A percentile compares a stretch with the other conserved stretches of the same genome.
Evolutionary conservation across 2,888 invertebrate genomes (phyloP).

Genomic region (Apomyelois bistriatella): DNA sequence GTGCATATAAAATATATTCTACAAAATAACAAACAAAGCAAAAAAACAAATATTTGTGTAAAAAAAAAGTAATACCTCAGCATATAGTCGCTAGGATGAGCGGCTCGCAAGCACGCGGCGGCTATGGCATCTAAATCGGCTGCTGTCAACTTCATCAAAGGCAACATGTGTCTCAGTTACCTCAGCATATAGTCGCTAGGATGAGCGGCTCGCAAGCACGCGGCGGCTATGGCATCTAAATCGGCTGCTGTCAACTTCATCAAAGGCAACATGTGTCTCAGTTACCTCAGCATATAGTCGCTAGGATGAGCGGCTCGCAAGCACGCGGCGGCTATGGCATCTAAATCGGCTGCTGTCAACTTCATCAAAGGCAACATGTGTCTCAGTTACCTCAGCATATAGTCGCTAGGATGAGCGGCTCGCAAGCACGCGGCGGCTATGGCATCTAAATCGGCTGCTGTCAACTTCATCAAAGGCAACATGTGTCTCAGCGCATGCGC

Average conservation of each 20-base stretch:
- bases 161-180: conserved; percentile 90
- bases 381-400: conserved; percentile 62
- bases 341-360: conserved; percentile 92
- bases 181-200: conserved; percentile 61
- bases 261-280: conserved; percentile 93
- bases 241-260: conserved; percentile 93
- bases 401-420: conserved; percentile 78
- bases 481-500: conserved; percentile 94
- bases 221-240: conserved; percentile 93
- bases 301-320: conserved; percentile 85
- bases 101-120: conserved; percentile 93
- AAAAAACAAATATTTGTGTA: too few relatives aligned
- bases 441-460: conserved; percentile 94
- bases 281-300: conserved; percentile 63
- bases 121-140: conserved; percentile 95
- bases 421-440: conserved; percentile 94
- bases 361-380: conserved; percentile 94
- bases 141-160: conserved; percentile 91
- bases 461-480: conserved; percentile 91
- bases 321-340: conserved; percentile 94
- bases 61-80: conserved; percentile 54
- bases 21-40: too few relatives aligned
- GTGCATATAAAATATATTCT: too few relatives aligned
- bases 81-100: conserved; percentile 61
- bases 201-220: conserved; percentile 90